A percentile compares a stretch with the other conserved stretches of the same genome.
These are phyloP conservation scores for Chymomyza costata DNA, from an alignment of 1,140 invertebrate genomes.

Conservation along the genomic window DNA sequence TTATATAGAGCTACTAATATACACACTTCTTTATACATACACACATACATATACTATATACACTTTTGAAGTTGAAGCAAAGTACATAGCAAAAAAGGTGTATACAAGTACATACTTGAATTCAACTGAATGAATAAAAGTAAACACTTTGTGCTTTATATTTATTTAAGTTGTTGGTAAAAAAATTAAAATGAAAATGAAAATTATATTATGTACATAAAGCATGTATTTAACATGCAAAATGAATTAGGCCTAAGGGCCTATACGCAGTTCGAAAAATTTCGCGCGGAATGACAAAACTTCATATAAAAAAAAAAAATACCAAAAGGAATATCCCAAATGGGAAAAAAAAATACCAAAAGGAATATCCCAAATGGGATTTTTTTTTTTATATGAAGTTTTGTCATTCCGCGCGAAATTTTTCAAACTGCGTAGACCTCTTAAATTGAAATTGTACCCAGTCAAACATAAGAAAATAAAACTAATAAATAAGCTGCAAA, in stretches of 20 bases:
- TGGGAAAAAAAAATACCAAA: conserved; percentile 10
- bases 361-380: conserved; percentile 5
- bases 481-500: conserved; percentile 1
- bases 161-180: conserved; percentile 51
- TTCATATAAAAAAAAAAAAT: conserved; percentile 26
- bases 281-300: too few species aligned
- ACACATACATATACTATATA: background rate
- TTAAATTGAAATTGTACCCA: conserved; percentile 7
- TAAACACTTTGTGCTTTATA: conserved; percentile 71
- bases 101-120: conserved; percentile 27
- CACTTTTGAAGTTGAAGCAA: conserved; percentile 5
- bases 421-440: conserved; percentile 6
- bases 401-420: too few species aligned
- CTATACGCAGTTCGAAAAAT: too few species aligned
- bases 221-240: conserved; percentile 13
- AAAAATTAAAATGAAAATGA: background rate
- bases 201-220: conserved; percentile 7
- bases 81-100: conserved; percentile 24
- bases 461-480: conserved; percentile 4
- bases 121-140: conserved; percentile 42
- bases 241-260: background rate
- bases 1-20: conserved; percentile 13
- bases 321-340: conserved; percentile 12
- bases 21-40: conserved; percentile 10
- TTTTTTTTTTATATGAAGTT: too few species aligned